phyloP scores from a whole-genome alignment of 2,797 vertebrate genomes.

The Labroides dimidiatus region DNA sequence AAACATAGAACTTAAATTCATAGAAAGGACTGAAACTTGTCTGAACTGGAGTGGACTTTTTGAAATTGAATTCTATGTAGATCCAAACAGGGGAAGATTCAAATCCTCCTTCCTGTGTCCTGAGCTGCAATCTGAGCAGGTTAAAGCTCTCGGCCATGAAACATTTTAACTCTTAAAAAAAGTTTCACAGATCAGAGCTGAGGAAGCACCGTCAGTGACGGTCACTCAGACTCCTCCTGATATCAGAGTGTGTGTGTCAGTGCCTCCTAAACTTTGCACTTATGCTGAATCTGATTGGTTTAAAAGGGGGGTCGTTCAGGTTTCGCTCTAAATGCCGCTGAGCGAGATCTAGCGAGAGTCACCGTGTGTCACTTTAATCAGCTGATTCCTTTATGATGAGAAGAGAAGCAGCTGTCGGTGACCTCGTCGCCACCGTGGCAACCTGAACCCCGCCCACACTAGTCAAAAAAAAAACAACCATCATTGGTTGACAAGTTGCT shows the following conservation, averaged over 20 bases:
- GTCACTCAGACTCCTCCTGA: constrained; percentile 21
- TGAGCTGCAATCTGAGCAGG: constrained; percentile 29
- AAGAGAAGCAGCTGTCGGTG: constrained; percentile 54
- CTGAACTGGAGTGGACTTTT: constrained; percentile 45
- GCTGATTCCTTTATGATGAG: constrained; percentile 36
- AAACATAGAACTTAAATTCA: constrained; percentile 27
- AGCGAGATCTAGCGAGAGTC: constrained; percentile 37
- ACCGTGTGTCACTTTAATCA: constrained; percentile 25
- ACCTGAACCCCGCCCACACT: constrained; percentile 58
- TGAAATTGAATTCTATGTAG: constrained; percentile 27
- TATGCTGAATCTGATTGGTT: constrained; percentile 79
- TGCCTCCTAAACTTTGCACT: constrained; percentile 86
- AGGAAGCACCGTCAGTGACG: constrained; percentile 2
- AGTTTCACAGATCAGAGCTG: constrained; percentile 16
- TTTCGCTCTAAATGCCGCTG: constrained; percentile 34
- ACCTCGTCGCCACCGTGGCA: constrained; percentile 19
- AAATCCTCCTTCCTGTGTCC: constrained; percentile 12
- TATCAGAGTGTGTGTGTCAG: constrained; percentile 62
- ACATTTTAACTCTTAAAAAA: constrained; percentile 32
- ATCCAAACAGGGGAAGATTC: constrained; percentile 13
- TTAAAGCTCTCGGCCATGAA: constrained; percentile 25
- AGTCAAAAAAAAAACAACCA: constrained; percentile 53
- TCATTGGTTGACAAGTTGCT: constrained; percentile 67
- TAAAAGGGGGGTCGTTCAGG: constrained; percentile 44
- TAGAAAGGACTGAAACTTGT: constrained; percentile 31